phyloP scores from a whole-genome alignment of 2,888 invertebrate species.

The Melipona bicolor region DNA sequence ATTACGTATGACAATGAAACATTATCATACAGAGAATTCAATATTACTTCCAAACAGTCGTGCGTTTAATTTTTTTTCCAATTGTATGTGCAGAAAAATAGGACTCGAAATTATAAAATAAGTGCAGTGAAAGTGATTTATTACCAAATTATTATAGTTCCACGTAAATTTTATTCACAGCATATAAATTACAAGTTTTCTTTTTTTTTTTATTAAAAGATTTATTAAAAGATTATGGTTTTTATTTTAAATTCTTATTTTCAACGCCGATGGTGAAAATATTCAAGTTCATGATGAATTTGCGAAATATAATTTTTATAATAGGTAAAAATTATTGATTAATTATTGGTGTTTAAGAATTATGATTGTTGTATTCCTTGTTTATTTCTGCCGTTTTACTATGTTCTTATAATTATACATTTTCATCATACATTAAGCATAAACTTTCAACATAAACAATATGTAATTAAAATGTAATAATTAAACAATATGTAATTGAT shows the following conservation, averaged over 20 bases:
- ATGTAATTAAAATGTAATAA: background rate
- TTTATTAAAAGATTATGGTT: background rate
- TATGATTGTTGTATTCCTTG: constrained; percentile 23
- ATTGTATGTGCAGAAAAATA: constrained; percentile 2
- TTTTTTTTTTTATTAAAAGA: background rate
- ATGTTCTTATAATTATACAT: background rate
- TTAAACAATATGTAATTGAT: no score
- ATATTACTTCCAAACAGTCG: constrained; percentile 40
- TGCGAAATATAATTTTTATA: constrained; percentile 26
- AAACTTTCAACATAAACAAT: no score
- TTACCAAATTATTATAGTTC: background rate
- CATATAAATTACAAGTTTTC: background rate
- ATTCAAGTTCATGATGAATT: constrained; percentile 1
- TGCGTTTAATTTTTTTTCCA: constrained; percentile 16
- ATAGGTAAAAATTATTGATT: constrained; percentile 20
- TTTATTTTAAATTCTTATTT: background rate
- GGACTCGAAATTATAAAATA: background rate
- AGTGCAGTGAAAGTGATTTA: background rate
- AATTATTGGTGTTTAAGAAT: background rate
- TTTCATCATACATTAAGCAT: background rate
- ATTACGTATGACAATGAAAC: constrained; percentile 30
- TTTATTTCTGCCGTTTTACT: constrained; percentile 7
- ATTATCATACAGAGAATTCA: constrained; percentile 13
- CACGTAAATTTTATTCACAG: background rate
- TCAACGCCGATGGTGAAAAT: background rate